Conservation (phyloP, 2,113 vertebrate species). For the Bubalus kerabau region DNA sequence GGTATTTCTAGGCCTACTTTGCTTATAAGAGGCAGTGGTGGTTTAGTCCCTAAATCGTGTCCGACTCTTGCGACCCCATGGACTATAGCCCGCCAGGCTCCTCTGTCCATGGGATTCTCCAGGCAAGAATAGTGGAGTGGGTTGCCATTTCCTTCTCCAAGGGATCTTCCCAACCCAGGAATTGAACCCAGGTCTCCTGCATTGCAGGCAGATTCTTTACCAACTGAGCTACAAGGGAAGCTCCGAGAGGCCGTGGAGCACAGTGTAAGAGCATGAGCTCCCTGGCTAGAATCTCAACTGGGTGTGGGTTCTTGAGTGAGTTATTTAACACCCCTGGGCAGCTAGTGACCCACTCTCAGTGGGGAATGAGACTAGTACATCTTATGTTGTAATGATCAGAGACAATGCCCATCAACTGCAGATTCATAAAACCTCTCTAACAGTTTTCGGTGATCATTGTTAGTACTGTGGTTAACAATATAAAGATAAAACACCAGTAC, state of each 20-base stretch:
- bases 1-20: neutral
- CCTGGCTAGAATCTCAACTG: neutral
- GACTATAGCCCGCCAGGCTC: neutral
- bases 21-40: neutral
- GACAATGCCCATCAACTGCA: neutral
- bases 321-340: neutral
- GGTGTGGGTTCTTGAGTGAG: neutral
- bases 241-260: neutral
- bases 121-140: neutral
- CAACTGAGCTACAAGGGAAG: neutral
- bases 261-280: neutral
- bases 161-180: neutral
- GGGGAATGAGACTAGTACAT: neutral
- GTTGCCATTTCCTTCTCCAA: neutral
- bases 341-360: neutral
- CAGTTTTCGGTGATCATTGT: neutral
- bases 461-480: neutral
- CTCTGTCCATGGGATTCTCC: neutral
- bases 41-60: neutral
- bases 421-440: neutral
- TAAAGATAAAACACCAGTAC: neutral
- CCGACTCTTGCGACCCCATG: rapidly evolving
- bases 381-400: neutral
- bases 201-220: neutral
- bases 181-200: neutral